Evolutionary conservation across 37 sponge, comb jelly and placozoan species (phyloP).

Genomic region (Halisarca cf. caerulea): DNA sequence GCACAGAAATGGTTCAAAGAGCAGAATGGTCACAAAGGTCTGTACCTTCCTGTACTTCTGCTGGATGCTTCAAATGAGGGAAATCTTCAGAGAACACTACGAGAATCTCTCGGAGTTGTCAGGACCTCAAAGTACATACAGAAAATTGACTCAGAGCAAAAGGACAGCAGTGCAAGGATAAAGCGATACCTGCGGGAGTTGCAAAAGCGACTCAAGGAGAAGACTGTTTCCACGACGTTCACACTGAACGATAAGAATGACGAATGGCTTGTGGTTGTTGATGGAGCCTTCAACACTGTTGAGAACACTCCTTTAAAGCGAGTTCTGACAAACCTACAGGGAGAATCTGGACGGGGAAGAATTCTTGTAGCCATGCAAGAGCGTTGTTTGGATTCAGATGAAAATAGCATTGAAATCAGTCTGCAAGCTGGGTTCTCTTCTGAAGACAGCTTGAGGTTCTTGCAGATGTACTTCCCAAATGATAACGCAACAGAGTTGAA

Average conservation of each 20-base stretch:
- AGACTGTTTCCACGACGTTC: no score
- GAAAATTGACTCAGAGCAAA: no score
- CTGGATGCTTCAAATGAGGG: background rate
- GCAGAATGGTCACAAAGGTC: background rate
- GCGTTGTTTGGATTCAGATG: background rate
- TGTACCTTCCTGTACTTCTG: slow-evolving; percentile 13
- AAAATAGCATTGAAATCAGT: background rate
- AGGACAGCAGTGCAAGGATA: no score
- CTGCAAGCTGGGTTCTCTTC: background rate
- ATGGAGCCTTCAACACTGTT: slow-evolving; percentile 8
- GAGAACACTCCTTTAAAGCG: background rate
- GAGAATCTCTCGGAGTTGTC: background rate
- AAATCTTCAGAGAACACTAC: background rate
- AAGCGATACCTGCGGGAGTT: no score
- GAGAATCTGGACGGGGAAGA: background rate
- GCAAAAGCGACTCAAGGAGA: background rate
- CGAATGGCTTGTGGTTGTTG: slow-evolving; percentile 21
- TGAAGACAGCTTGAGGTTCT: background rate
- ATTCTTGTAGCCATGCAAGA: slow-evolving; percentile 9
- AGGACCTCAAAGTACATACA: background rate
- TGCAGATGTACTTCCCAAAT: background rate
- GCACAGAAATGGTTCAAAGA: background rate
- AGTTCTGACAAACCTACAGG: background rate
- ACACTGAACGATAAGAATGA: background rate
- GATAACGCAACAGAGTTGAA: background rate